phyloP scores from a whole-genome alignment of 2,113 vertebrate genomes.

The Crotalus viridis region DNA sequence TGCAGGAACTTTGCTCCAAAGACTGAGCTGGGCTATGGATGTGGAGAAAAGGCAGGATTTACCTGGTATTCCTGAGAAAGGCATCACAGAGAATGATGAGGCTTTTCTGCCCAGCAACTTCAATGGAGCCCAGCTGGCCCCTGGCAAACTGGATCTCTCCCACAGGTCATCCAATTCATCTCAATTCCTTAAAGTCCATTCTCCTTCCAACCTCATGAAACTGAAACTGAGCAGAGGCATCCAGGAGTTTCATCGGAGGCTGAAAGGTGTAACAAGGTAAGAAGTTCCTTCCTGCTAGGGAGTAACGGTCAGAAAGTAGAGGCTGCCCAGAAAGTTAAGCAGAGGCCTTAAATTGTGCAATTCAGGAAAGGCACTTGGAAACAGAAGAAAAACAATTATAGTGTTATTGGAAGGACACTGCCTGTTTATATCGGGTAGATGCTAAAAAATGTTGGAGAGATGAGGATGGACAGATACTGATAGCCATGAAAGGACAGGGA shows the following conservation, averaged over 20 bases:
- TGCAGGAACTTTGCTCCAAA: neutral
- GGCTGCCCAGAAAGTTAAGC: neutral
- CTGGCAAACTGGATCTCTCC: neutral
- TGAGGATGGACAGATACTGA: neutral
- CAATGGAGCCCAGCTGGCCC: neutral
- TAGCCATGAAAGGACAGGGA: neutral
- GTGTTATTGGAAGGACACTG: neutral
- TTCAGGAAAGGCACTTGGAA: neutral
- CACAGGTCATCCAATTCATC: constrained; percentile 8
- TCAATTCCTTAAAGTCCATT: constrained; percentile 1
- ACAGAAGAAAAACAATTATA: too few relatives aligned
- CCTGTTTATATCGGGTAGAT: neutral
- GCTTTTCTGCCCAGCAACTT: constrained; percentile 17
- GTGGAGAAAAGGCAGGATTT: neutral
- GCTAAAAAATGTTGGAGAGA: neutral
- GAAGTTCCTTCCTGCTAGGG: neutral
- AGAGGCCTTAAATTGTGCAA: neutral
- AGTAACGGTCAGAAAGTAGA: neutral
- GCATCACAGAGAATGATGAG: neutral
- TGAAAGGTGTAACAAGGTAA: neutral
- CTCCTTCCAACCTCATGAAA: constrained; percentile 26
- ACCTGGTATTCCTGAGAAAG: constrained; percentile 27
- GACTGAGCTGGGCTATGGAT: neutral
- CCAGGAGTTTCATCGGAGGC: constrained; percentile 21
- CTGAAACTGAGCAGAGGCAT: constrained; percentile 30